phyloP scores from a whole-genome alignment of 2,888 invertebrate species.

The Halictus ligatus region DNA sequence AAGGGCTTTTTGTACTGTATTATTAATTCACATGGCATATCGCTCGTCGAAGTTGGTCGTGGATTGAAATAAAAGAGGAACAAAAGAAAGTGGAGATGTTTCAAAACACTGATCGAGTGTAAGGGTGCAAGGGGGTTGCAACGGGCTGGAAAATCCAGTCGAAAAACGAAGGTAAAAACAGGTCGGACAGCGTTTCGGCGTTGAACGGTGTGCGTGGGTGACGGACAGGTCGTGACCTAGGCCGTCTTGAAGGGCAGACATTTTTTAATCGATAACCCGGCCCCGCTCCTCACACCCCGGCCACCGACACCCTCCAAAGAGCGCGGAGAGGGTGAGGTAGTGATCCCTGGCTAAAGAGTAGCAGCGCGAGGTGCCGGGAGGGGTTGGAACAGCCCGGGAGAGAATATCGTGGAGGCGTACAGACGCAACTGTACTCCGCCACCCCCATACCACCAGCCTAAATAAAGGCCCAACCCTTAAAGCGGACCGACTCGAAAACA shows the following conservation, averaged over 20 bases:
- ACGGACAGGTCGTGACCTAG: conserved; percentile 84
- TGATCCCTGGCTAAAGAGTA: conserved; percentile 68
- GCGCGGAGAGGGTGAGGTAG: conserved; percentile 64
- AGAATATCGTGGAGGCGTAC: conserved; percentile 66
- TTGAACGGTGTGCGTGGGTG: conserved; percentile 71
- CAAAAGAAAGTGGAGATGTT: background rate
- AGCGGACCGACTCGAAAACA: conserved; percentile 82
- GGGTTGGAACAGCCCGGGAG: conserved; percentile 60
- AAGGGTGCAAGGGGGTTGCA: background rate
- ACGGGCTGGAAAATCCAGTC: conserved; percentile 1
- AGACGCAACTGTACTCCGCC: conserved; percentile 67
- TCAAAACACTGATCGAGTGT: background rate
- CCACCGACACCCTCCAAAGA: conserved; percentile 69
- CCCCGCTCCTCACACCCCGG: conserved; percentile 64
- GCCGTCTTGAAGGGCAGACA: conserved; percentile 85
- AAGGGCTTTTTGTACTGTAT: background rate
- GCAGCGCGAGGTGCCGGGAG: conserved; percentile 40
- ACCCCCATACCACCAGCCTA: conserved; percentile 77
- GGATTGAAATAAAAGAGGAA: background rate
- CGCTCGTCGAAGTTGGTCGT: background rate
- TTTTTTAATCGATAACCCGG: conserved; percentile 84
- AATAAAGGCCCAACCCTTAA: conserved; percentile 83
- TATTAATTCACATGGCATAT: background rate
- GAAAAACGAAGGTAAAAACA: conserved; percentile 26
- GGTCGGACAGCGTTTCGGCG: conserved; percentile 52